phyloP scores from a whole-genome alignment of 2,113 vertebrate species.

The Eudyptes chrysolophus region DNA sequence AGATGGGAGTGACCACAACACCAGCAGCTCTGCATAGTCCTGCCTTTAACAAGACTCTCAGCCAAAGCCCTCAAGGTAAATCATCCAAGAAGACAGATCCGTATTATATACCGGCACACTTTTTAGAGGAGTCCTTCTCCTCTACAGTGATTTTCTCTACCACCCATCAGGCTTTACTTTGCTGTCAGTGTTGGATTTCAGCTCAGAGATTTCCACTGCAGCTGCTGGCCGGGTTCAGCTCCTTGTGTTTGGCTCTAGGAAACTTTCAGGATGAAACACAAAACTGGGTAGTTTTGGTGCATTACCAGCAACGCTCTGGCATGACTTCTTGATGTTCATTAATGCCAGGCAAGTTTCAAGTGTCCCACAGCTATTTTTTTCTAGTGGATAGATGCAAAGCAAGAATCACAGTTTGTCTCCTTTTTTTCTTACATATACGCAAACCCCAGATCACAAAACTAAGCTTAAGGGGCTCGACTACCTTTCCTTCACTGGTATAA shows the following conservation, averaged over 20 bases:
- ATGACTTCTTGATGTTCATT: background rate
- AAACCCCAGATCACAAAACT: background rate
- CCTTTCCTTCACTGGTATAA: background rate
- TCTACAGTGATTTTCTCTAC: background rate
- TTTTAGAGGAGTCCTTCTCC: background rate
- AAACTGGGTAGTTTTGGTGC: background rate
- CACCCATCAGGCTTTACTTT: background rate
- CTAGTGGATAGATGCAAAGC: background rate
- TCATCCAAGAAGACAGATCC: background rate
- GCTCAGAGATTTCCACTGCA: background rate
- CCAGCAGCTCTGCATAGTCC: background rate
- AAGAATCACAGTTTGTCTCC: background rate
- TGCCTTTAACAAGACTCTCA: background rate
- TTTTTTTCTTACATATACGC: background rate
- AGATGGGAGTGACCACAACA: background rate
- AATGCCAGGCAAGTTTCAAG: background rate
- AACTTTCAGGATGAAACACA: background rate
- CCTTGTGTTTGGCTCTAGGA: background rate
- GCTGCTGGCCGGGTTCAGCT: background rate
- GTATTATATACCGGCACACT: accelerated
- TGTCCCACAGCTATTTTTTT: background rate
- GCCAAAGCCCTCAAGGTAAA: background rate
- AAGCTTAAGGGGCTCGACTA: background rate
- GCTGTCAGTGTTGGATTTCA: background rate
- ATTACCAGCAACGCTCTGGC: background rate